Evolutionary conservation across 2,888 invertebrate species (phyloP), one percentile per base, ranked within the genome.

Genomic region (Oxycera nigricornis): DNA sequence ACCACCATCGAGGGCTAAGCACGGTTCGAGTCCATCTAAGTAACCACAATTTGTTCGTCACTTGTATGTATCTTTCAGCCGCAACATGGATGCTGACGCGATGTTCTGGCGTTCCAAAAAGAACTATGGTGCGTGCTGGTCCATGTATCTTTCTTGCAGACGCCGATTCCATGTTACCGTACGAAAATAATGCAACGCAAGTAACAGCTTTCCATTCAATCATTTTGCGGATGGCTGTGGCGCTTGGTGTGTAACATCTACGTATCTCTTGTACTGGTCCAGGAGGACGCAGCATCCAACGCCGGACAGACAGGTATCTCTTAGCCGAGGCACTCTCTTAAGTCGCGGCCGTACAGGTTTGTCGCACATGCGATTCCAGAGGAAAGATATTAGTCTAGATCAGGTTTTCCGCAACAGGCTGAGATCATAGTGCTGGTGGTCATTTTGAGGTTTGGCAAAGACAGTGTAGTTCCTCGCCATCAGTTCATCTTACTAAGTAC

Each of bases 221-320:
- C 46, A 46, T 17, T 14, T 14, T 17, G 46, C 17, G 4, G 14
- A 46, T 46, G 46, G 2, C 17, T 46, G 46, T 46, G 4, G 14
- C 6, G 3, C 17, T 11, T 17, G 14, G 3, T 11, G 14, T 46
- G 46, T 2, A 46, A 14, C 35, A 11, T n/a, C n/a, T n/a, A n/a
- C n/a, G 35, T 17, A 59, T 1, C 26, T 59, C 30, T 59, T 22
- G n/a, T 9, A 2, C 26, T 41, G 65, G 65, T 65, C 39, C 65
- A 65, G 7, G 24, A 24, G 24, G 2, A 4, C 26, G 41, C 65
- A 65, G 65, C 65, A 65, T 65, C 65, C 65, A n/a, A 39, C 65
- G 41, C 20, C 14, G 9, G 1, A 65, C 1, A 35, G n/a, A n/a
- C n/a, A n/a, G n/a, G n/a, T n/a, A 39, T 65, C 65, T 65, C 65